phyloP scores from a whole-genome alignment of 2,888 invertebrate species.

The Gerris lacustris region DNA sequence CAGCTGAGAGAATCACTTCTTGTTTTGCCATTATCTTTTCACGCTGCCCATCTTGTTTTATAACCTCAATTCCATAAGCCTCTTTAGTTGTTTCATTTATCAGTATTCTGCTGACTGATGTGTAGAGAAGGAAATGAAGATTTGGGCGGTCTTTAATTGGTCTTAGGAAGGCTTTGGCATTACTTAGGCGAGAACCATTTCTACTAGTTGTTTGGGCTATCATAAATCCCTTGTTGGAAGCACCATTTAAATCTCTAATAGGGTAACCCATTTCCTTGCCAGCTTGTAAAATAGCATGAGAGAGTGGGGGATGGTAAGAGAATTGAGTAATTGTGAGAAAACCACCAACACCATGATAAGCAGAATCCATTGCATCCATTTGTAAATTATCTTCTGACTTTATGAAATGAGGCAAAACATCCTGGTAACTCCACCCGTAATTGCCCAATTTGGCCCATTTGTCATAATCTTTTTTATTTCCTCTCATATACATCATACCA shows the following conservation, averaged over 20 bases:
- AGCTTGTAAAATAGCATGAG: slow-evolving; percentile 60
- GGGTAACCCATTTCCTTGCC: slow-evolving; percentile 45
- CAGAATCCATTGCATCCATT: slow-evolving; percentile 56
- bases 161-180: slow-evolving; percentile 67
- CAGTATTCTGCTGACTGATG: slow-evolving; percentile 63
- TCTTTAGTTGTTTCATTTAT: slow-evolving; percentile 55
- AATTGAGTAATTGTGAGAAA: slow-evolving; percentile 66
- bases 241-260: slow-evolving; percentile 69
- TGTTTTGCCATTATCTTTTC: slow-evolving; percentile 47
- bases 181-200: slow-evolving; percentile 72
- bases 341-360: slow-evolving; percentile 66
- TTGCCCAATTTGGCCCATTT: slow-evolving; percentile 76
- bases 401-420: slow-evolving; percentile 78
- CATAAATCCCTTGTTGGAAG: slow-evolving; percentile 64
- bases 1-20: slow-evolving; percentile 52
- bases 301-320: slow-evolving; percentile 74
- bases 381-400: slow-evolving; percentile 72
- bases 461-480: slow-evolving; percentile 75
- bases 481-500: slow-evolving; percentile 92
- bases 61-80: slow-evolving; percentile 45
- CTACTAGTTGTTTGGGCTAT: slow-evolving; percentile 80
- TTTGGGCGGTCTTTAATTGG: slow-evolving; percentile 64
- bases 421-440: slow-evolving; percentile 77
- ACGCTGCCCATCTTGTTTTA: slow-evolving; percentile 26
- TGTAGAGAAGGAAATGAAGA: slow-evolving; percentile 70